Evolutionary conservation across 1,140 invertebrate species (phyloP).

Genomic region (Panagrolaimus sp.): DNA sequence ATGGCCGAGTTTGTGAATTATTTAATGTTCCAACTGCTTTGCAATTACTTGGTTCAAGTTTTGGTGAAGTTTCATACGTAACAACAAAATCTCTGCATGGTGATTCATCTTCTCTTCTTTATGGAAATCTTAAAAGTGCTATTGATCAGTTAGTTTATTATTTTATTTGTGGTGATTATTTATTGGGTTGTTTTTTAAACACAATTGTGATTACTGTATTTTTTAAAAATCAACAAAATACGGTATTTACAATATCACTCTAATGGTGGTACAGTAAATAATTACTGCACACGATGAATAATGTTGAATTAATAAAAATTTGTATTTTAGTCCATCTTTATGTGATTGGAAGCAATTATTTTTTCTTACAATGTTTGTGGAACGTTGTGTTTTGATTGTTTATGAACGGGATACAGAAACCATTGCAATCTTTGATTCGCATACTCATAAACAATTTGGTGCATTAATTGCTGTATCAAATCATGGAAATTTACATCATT

Average conservation of each 20-base stretch:
- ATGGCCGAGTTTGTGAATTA: too few species aligned
- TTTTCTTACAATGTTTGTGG: constrained; percentile 11
- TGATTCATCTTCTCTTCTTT: background rate
- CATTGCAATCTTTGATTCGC: constrained; percentile 9
- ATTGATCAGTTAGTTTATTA: background rate
- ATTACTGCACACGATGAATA: too few species aligned
- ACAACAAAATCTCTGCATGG: background rate
- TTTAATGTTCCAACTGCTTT: too few species aligned
- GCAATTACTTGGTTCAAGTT: too few species aligned
- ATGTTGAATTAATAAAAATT: too few species aligned
- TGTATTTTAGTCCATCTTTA: background rate
- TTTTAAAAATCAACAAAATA: too few species aligned
- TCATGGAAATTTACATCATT: background rate
- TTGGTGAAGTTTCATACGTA: too few species aligned
- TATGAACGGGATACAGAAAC: background rate
- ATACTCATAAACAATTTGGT: background rate
- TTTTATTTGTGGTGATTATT: background rate
- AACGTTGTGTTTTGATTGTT: background rate
- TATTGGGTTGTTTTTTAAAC: too few species aligned
- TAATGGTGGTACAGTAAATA: too few species aligned
- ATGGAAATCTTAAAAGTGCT: constrained; percentile 12
- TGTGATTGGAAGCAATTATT: constrained; percentile 9
- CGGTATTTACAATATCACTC: too few species aligned
- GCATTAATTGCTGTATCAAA: background rate
- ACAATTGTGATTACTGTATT: too few species aligned